Base-by-base conservation (phyloP, 2,888 invertebrate genomes). In the Leucophora obtusa region DNA sequence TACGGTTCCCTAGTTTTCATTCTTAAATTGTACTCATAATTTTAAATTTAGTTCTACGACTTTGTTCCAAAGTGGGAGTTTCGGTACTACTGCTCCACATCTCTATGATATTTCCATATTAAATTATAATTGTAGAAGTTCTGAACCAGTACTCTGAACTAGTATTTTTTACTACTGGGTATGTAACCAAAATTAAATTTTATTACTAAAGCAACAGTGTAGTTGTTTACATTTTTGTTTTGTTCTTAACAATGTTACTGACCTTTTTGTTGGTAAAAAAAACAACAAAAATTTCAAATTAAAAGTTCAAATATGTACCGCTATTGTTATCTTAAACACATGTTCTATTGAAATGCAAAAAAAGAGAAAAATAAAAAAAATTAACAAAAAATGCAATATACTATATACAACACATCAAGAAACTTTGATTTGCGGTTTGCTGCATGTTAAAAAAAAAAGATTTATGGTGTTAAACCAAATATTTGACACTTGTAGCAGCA, bases 381-480 rank as follows among this genome's bases (percentile, higher is more conserved):
- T 14, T 6, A 59, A 18, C 11, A 21, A 59, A 35, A 18, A 59
- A 14, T 35, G 50, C 21, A 71, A 14, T 14, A 54, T 10, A 62
- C 17, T 38, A 51, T 15, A 33, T 15, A 10, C 33, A 24, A 60
- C 35, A 60, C 51, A 53, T 60, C 53, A 62, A 38, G 28, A 24
- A 35, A 43, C 18, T 70, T 70, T 51, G 43, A 70, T 58, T 69
- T 69, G 62, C 54, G 54, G 15, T 63, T 47, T n/a, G 63, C 18
- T 33, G 17, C 15, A 35, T 17, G 33, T 35, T 59, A 53, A 38
- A 50, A 15, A 28, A 51, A 76, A 68, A 56, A 77, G 77, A 81
- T 81, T 81, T 58, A 81, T 81, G 60, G 70, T 74, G 69, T 77
- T 70, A 73, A 81, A 81, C 10, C 21, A 74, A 81, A 81, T 77